Evolutionary conservation across 2,888 invertebrate genomes (phyloP).

Genomic region (Drosophila anomelani): DNA sequence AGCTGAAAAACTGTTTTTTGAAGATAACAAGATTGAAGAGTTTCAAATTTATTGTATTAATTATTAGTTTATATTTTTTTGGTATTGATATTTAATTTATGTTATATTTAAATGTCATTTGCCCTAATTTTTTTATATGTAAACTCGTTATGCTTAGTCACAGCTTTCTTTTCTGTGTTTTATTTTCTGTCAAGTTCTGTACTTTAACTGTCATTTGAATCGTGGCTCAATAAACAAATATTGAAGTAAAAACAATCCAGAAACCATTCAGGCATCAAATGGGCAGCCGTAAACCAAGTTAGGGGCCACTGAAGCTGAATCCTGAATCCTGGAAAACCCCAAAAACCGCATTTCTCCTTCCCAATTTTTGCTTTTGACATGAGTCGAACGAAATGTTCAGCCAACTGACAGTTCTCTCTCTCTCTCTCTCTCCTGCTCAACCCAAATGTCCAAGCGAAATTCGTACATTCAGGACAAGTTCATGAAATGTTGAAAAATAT

Average conservation of each 20-base stretch:
- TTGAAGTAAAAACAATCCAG: constrained; percentile 46
- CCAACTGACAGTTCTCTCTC: constrained; percentile 45
- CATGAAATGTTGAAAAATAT: constrained; percentile 66
- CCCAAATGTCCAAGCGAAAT: constrained; percentile 40
- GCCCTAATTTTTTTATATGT: too few relatives aligned
- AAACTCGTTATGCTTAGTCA: too few relatives aligned
- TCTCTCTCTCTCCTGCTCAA: constrained; percentile 10
- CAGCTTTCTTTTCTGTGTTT: not conserved
- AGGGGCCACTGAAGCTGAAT: constrained; percentile 18
- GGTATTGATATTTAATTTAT: too few relatives aligned
- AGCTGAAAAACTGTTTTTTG: not conserved
- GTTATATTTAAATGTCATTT: too few relatives aligned
- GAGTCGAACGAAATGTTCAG: constrained; percentile 39
- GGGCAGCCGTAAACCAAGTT: constrained; percentile 30
- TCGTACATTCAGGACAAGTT: constrained; percentile 45
- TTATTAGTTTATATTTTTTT: too few relatives aligned
- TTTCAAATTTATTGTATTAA: not conserved
- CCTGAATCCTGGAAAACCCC: constrained; percentile 23
- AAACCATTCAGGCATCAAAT: constrained; percentile 31
- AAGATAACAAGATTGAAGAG: not conserved
- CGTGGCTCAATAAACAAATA: constrained; percentile 74
- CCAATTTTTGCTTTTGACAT: constrained; percentile 28
- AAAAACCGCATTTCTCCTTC: constrained; percentile 20
- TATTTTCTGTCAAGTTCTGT: constrained; percentile 28
- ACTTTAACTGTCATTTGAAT: constrained; percentile 58